Base-by-base conservation (phyloP, 1,140 invertebrate genomes). In the Antheraea mylitta region DNA sequence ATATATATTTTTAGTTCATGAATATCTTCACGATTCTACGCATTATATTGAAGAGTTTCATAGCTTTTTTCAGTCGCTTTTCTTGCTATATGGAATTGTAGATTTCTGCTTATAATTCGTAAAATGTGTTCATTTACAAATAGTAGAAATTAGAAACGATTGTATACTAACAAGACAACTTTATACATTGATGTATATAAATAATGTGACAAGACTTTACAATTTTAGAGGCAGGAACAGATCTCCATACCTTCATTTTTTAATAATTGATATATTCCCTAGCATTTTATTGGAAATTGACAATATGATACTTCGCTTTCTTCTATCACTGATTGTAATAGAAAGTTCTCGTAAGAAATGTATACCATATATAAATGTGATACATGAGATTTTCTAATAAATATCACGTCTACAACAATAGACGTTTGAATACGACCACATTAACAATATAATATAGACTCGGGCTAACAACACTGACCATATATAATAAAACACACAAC, bases 401-500 rank as follows among this genome's bases (percentile, higher is more conserved):
- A 72, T 71, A 73, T 70, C 66, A 73, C 71, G 10, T 48, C 74
- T 79, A 81, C 76, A 76, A 79, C 74, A 74, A 74, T 73, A 68
- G 78, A 78, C 76, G 78, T 30, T 30, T 30, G 22, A 30, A 30
- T 30, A 30, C 22, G 22, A 4, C 22, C 16, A 0, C 16, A 16
- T 16, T 53, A 42, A 53, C 45, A 53, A 1, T 53, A 30, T 53
- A 13, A 53, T 6, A 53, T 53, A 6, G 45, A 16, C 11, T 1
- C 16, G 45, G 16, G 11, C 0, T 13, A 16, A 53, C 61, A 45
- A 71, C 58, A 58, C 53, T 0, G 38, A 0, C 7, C 38, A 42
- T 42, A 13, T 4, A 30, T 19, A 48, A 71, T 65, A 70, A 72
- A 73, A 48, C 72, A 83, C 80, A 83, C 82, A 83, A 83, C 79